A percentile compares a stretch with the other conserved stretches of the same genome.
phyloP scores from a whole-genome alignment of 2,113 vertebrate genomes.

The Piprites chloris region DNA sequence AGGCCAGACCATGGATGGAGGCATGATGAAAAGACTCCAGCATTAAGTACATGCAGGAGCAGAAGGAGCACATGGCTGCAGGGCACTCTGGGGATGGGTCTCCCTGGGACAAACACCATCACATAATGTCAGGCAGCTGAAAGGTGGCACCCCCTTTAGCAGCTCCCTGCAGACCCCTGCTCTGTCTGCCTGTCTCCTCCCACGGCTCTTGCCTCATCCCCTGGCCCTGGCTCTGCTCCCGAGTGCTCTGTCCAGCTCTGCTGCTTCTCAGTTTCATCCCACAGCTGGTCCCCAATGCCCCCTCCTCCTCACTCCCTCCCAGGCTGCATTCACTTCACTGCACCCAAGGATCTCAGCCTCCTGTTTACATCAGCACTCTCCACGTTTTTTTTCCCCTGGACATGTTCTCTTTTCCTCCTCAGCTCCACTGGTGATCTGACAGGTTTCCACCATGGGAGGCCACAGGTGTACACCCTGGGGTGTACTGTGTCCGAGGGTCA shows the following conservation, averaged over 20 bases:
- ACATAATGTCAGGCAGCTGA: not conserved
- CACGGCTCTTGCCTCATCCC: accelerated
- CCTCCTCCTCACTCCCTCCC: not conserved
- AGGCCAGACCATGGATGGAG: not conserved
- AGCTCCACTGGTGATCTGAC: not conserved
- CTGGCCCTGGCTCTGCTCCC: not conserved
- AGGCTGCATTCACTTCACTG: not conserved
- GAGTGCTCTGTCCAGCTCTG: not conserved
- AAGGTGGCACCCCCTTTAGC: not conserved
- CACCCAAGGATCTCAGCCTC: not conserved
- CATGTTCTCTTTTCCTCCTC: not conserved
- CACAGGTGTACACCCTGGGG: not conserved
- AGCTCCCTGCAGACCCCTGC: not conserved
- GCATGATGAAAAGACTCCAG: not conserved
- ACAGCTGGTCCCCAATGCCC: not conserved
- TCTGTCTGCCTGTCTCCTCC: not conserved
- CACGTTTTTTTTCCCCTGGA: not conserved
- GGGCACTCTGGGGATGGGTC: not conserved
- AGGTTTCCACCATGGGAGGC: not conserved
- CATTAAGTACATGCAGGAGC: not conserved
- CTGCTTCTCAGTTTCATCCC: not conserved
- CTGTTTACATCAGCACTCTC: not conserved
- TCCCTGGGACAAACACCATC: not conserved
- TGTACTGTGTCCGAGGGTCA: accelerated
- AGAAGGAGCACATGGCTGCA: not conserved